Evolutionary conservation across 2,888 invertebrate species (phyloP), one percentile per base, ranked within the genome.

Genomic region (Atherix ibis): DNA sequence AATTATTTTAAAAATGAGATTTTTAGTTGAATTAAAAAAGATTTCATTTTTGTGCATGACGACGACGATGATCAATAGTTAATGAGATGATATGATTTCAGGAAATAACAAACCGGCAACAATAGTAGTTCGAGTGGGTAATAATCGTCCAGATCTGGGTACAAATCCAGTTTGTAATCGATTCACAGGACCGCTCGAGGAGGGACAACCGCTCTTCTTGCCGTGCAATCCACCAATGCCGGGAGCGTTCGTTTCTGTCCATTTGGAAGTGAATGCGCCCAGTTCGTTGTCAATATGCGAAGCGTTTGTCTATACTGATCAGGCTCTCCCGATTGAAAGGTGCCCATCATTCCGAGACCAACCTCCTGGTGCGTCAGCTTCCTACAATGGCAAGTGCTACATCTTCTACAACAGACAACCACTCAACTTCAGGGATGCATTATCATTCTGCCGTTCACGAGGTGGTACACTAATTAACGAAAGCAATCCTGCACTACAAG

Each of bases 151-250:
- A 0, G 91, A 91, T 57, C 64, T 89, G 39, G 88, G 84, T 37
- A 85, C 82, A 16, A 91, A 91, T 60, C 88, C 89, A 0, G 75
- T 91, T 46, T 91, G 91, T 64, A 91, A 89, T 63, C 72, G 84
- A 4, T 91, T 84, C 62, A 83, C 78, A 5, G 88, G 88, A 2
- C 73, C 74, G 40, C 62, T 87, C 9, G 84, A 89, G 53, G 88
- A 88, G 54, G 89, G 89, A 0, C 83, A 88, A 50, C 89, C 91
- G 0, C 66, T 91, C 5, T 91, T 89, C 63, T 62, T 91, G 32
- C 89, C 91, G 1, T 91, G 91, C 64, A 88, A 88, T 60, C 89
- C 89, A 2, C 89, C 89, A 0, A 89, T 89, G 85, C 87, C 89
- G 0, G 89, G 89, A 1, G 91, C 91, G 6, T 91, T 91, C 57